These are phyloP conservation scores for Mya arenaria DNA, from an alignment of 1,140 invertebrate genomes.

Conservation along the genomic window DNA sequence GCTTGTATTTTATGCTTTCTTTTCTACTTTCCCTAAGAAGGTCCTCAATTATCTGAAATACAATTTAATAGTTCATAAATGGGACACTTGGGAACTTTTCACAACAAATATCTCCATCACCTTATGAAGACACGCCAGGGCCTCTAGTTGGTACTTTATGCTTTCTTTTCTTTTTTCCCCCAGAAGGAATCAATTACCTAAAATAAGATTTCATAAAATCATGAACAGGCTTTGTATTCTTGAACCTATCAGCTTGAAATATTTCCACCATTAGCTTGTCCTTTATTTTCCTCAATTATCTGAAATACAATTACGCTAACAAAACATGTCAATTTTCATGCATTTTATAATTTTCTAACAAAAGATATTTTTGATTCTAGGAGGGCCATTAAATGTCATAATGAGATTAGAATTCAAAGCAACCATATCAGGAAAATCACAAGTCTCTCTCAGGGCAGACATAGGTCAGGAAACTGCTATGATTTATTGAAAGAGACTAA, in stretches of 20 bases:
- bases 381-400: too few relatives aligned
- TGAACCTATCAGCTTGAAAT: background rate
- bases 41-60: conserved; percentile 84
- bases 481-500: background rate
- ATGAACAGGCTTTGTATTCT: background rate
- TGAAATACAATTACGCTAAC: too few relatives aligned
- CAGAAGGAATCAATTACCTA: too few relatives aligned
- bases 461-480: background rate
- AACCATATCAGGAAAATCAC: background rate
- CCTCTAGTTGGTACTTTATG: background rate
- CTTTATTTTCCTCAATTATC: too few relatives aligned
- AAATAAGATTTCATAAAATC: background rate
- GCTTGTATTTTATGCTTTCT: conserved; percentile 89
- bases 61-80: background rate
- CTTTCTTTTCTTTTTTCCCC: background rate
- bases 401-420: too few relatives aligned
- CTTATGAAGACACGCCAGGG: background rate
- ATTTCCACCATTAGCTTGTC: too few relatives aligned
- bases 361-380: too few relatives aligned
- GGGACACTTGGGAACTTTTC: background rate
- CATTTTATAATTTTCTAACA: too few relatives aligned
- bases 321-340: too few relatives aligned
- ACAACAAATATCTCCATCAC: background rate
- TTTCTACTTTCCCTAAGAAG: conserved; percentile 91
- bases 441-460: background rate